Conservation (phyloP, 2,113 vertebrate species). For the Paradisaea rubra region DNA sequence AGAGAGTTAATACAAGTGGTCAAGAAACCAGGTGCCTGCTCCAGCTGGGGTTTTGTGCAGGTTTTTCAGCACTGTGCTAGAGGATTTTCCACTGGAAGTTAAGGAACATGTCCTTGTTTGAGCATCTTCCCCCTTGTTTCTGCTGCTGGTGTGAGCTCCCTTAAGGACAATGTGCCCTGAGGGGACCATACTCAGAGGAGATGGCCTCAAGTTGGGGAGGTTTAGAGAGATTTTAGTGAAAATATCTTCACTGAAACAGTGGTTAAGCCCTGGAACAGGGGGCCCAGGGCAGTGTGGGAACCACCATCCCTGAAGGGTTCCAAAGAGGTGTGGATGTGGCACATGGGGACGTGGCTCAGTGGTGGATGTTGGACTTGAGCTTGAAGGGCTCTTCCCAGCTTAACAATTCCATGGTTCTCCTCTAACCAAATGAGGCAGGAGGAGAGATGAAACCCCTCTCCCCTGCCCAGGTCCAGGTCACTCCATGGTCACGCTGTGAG, state of each 20-base stretch:
- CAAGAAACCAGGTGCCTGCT: background rate
- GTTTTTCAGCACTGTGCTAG: background rate
- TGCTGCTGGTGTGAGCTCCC: background rate
- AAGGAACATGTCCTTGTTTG: background rate
- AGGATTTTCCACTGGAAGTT: background rate
- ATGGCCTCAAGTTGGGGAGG: accelerated
- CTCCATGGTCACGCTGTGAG: no score
- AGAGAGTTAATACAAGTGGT: background rate
- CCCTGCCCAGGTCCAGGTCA: background rate
- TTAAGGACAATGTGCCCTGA: background rate
- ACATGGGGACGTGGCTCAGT: accelerated
- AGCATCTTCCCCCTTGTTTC: background rate
- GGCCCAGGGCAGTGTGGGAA: background rate
- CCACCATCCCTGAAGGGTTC: background rate
- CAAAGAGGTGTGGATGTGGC: background rate
- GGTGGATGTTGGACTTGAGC: accelerated
- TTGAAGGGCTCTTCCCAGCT: background rate
- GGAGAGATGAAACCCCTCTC: background rate
- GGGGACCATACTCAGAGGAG: background rate
- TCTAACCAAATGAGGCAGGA: background rate
- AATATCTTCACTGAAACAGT: background rate
- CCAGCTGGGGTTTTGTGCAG: background rate
- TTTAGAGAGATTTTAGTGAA: background rate
- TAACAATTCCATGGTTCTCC: accelerated
- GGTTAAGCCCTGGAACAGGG: background rate